Base-by-base conservation (phyloP, 2,113 vertebrate species). In the Trichechus manatus region DNA sequence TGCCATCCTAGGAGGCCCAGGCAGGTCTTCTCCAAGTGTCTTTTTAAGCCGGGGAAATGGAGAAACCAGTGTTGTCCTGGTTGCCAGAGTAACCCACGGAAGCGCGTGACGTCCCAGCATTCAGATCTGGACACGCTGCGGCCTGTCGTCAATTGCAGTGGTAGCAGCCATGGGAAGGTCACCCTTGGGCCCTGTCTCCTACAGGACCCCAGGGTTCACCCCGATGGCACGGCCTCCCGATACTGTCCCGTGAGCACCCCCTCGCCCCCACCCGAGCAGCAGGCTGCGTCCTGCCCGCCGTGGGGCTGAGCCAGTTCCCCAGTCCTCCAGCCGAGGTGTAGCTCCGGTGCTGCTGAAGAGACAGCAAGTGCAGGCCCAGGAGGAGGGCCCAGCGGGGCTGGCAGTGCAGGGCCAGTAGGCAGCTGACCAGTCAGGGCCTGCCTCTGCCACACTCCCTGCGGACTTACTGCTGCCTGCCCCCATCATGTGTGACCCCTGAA, bases 11-110 rank as follows among this genome's bases (percentile, higher is more conserved):
- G 90, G 44, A 27, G 83, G n/a, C 44, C 63, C 39, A 4, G 0
- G 42, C 4, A 10, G 29, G 10, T 77, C 89, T 89, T 25, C 56
- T 33, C 17, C 2, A 15, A 39, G 50, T 0, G 61, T 33, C 83
- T 74, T 88, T 88, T 88, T 82, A 39, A 70, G 96, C 92, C 0
- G 1, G 25, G 89, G 39, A 8, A 31, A 27, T 85, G 91, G 86
- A 82, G 61, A 1, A 1, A 10, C 91, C 96, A 56, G 72, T 6
- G 61, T 33, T 31, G 29, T 70, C 4, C 17, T n/a, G 17, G 74
- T 93, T 93, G 92, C 89, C 79, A 23, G 79, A 84, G 86, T 33
- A 84, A 87, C 97, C 70, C 1, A 25, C 83, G 70, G 56, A 80
- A 85, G 94, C 89, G 29, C 31, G 1, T 9, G 81, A 50, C 0